A percentile compares a stretch with the other conserved stretches of the same genome.
These are phyloP conservation scores for Heliconius himera DNA, from an alignment of 1,140 invertebrate genomes.

Conservation along the genomic window DNA sequence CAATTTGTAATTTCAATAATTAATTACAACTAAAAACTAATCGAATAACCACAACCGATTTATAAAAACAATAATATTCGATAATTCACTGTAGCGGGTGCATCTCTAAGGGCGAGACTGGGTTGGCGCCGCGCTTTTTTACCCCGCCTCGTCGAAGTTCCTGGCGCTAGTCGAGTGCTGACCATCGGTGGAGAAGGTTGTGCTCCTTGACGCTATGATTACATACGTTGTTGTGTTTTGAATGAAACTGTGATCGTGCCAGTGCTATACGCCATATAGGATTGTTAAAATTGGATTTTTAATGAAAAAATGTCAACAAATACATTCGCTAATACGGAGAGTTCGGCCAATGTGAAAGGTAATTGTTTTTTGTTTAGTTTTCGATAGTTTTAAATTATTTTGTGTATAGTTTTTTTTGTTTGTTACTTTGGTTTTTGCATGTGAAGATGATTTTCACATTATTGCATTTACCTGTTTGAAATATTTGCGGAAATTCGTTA, in stretches of 20 bases:
- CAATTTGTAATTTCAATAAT: too few relatives aligned
- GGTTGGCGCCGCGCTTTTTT: constrained; percentile 77
- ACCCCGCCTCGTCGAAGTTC: constrained; percentile 66
- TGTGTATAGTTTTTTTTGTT: constrained; percentile 9
- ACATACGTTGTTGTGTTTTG: constrained; percentile 53
- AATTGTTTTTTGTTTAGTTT: constrained; percentile 41
- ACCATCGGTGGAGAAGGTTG: constrained; percentile 41
- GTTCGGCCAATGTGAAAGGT: constrained; percentile 66
- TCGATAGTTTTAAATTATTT: neutral
- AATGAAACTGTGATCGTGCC: constrained; percentile 66
- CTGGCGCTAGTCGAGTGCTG: constrained; percentile 53
- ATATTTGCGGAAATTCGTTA: neutral
- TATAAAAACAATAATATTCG: neutral
- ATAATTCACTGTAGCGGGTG: constrained; percentile 25
- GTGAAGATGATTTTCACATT: neutral
- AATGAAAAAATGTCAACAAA: constrained; percentile 68
- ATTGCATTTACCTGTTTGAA: neutral
- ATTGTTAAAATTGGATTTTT: constrained; percentile 57
- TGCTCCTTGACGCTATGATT: constrained; percentile 48
- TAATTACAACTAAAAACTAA: too few relatives aligned
- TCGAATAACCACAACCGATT: too few relatives aligned
- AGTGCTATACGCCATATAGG: constrained; percentile 45
- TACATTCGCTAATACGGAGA: constrained; percentile 55
- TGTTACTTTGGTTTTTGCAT: neutral
- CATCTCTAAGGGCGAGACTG: constrained; percentile 78